Evolutionary conservation across 2,113 vertebrate species (phyloP).

Genomic region (Pionites leucogaster): DNA sequence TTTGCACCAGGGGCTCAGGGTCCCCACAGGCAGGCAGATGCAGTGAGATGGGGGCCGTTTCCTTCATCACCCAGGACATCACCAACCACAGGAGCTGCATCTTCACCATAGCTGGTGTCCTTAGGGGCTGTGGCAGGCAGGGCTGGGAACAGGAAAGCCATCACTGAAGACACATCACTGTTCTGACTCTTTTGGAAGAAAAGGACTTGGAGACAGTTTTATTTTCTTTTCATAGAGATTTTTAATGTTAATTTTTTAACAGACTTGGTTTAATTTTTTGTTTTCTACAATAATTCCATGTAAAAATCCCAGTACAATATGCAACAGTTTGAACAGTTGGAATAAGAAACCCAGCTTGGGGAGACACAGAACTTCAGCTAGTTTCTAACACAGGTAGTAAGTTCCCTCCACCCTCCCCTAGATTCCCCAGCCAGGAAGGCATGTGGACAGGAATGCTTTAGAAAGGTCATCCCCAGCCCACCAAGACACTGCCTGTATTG

Average conservation of each 20-base stretch:
- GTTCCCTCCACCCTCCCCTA: constrained; percentile 18
- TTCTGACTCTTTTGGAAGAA: neutral
- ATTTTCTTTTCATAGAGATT: constrained; percentile 54
- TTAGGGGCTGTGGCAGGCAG: neutral
- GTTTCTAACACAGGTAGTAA: constrained; percentile 48
- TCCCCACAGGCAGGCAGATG: neutral
- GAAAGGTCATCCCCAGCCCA: neutral
- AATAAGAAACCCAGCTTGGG: constrained; percentile 59
- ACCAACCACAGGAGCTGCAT: neutral
- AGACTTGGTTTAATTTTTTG: constrained; percentile 50
- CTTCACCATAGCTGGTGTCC: neutral
- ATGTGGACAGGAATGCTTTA: neutral
- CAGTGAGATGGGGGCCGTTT: neutral
- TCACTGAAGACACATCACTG: neutral
- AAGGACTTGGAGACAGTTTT: neutral
- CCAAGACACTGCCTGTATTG: neutral
- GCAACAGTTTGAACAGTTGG: constrained; percentile 51
- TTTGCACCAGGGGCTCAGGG: fast-evolving
- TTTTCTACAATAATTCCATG: constrained; percentile 69
- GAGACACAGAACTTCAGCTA: constrained; percentile 15
- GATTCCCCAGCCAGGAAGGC: constrained; percentile 33
- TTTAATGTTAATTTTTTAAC: constrained; percentile 61
- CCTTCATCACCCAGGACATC: neutral
- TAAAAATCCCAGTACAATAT: constrained; percentile 68
- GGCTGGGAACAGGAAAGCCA: neutral